These are phyloP conservation scores for Drosophila bunnanda DNA, from an alignment of 2,888 invertebrate genomes.

Conservation along the genomic window DNA sequence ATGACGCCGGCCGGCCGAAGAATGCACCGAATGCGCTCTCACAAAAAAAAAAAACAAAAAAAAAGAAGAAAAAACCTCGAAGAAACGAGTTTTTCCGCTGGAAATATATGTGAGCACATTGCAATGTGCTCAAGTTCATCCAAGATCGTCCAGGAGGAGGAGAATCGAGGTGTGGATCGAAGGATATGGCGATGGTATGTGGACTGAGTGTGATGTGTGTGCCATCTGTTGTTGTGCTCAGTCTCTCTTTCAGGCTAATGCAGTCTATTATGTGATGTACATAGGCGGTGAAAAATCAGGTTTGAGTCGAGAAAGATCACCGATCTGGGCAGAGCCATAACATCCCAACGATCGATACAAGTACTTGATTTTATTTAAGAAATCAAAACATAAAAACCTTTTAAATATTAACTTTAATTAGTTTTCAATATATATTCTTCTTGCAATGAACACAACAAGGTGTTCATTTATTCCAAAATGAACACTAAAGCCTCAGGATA, in stretches of 20 bases:
- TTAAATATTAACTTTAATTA: background rate
- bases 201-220: constrained; percentile 26
- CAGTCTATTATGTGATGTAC: constrained; percentile 34
- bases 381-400: background rate
- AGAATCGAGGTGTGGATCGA: constrained; percentile 3
- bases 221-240: constrained; percentile 30
- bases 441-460: background rate
- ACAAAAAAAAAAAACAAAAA: too few relatives aligned
- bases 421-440: background rate
- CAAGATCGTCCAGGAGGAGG: constrained; percentile 13
- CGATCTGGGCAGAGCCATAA: background rate
- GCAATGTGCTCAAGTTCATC: constrained; percentile 39
- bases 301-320: constrained; percentile 24
- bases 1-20: constrained; percentile 67
- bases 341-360: background rate
- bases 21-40: constrained; percentile 50
- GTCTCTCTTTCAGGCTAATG: constrained; percentile 26
- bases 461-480: background rate
- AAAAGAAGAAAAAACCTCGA: background rate
- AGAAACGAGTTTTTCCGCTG: constrained; percentile 23
- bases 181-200: constrained; percentile 26
- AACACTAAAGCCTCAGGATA: background rate
- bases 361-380: background rate
- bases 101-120: constrained; percentile 35
- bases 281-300: constrained; percentile 27